These are phyloP conservation scores for Trachelus stipa DNA, from an alignment of 2,888 invertebrate species.

Conservation along the genomic window DNA sequence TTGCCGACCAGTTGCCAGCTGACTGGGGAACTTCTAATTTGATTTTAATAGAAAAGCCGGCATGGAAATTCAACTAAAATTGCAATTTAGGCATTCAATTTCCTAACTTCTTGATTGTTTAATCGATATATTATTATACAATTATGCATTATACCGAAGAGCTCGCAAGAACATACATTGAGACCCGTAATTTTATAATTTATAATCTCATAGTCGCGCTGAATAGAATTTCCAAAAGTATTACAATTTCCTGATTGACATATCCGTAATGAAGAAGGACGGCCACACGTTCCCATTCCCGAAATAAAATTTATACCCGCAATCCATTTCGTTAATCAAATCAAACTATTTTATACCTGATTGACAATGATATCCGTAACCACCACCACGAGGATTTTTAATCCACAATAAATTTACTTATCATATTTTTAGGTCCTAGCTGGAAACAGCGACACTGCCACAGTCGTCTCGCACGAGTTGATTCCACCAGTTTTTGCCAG, in stretches of 20 bases:
- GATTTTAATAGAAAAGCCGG: neutral
- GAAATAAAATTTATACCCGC: neutral
- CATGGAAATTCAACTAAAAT: neutral
- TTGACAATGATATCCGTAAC: neutral
- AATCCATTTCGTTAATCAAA: neutral
- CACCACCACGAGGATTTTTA: neutral
- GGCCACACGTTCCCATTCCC: neutral
- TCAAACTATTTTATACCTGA: neutral
- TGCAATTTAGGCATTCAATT: neutral
- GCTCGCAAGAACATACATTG: neutral
- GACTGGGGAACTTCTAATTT: neutral
- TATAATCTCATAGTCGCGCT: neutral
- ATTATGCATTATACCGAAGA: neutral
- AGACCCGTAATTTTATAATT: neutral
- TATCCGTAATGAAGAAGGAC: neutral
- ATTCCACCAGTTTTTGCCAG: constrained; percentile 80
- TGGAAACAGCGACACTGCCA: constrained; percentile 81
- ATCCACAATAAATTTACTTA: neutral
- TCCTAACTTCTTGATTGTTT: neutral
- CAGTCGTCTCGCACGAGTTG: constrained; percentile 75
- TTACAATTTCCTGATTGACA: neutral
- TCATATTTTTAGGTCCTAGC: constrained; percentile 73
- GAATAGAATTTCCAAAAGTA: neutral
- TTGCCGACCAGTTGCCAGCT: neutral
- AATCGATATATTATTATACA: neutral